Percentiles rank a stretch among this genome's conserved stretches.
Conservation (phyloP, 1,140 invertebrate genomes). For the Eurytemora carolleeae region DNA sequence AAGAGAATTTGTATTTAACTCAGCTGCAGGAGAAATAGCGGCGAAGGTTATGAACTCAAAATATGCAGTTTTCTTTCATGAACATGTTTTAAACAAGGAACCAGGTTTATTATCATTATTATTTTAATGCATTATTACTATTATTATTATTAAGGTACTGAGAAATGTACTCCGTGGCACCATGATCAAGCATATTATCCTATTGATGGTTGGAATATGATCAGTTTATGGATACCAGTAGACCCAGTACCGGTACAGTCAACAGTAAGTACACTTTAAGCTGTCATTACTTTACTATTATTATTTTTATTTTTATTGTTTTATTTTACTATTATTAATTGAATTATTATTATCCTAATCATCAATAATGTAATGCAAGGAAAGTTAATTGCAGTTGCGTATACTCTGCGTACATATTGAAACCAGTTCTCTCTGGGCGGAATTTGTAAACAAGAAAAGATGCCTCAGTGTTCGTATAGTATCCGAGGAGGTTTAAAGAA, state of each 20-base stretch:
- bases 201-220: slow-evolving; percentile 22
- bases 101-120: slow-evolving; percentile 17
- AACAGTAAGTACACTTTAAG: too few species aligned
- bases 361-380: too few species aligned
- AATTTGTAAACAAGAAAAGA: too few species aligned
- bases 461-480: too few species aligned
- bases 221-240: slow-evolving; percentile 22
- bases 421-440: too few species aligned
- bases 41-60: neutral
- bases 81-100: slow-evolving; percentile 24
- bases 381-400: too few species aligned
- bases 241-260: slow-evolving; percentile 20
- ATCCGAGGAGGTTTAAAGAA: too few species aligned
- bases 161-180: slow-evolving; percentile 22
- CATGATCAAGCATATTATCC: slow-evolving; percentile 24
- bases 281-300: too few species aligned
- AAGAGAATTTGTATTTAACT: slow-evolving; percentile 16
- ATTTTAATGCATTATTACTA: neutral
- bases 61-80: slow-evolving; percentile 22
- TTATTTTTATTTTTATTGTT: too few species aligned
- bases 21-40: neutral
- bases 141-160: neutral
- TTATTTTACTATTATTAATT: too few species aligned
- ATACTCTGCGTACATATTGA: too few species aligned
- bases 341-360: too few species aligned